These are phyloP conservation scores for Hydrochoerus hydrochaeris DNA, from an alignment of 2,113 vertebrate genomes.

Conservation along the genomic window DNA sequence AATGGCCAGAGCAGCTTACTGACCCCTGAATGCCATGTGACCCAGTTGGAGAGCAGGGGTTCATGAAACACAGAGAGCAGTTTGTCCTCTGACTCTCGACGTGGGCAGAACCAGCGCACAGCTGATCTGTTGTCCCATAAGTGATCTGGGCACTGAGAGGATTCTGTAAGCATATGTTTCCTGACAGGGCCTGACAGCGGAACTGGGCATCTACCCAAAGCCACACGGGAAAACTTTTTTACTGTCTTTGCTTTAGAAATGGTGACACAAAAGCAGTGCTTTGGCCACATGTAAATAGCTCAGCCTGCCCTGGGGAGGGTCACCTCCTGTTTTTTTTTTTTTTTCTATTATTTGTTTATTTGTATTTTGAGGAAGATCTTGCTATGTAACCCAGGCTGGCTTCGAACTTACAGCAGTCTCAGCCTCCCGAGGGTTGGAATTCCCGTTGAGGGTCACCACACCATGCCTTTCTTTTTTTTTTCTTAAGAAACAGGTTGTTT, in stretches of 20 bases:
- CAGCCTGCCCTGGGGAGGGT: not conserved
- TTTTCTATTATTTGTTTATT: not conserved
- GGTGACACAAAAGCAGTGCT: not conserved
- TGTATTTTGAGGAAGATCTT: not conserved
- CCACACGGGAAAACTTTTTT: not conserved
- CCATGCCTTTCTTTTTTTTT: not conserved
- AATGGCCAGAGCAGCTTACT: not conserved
- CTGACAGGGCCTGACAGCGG: not conserved
- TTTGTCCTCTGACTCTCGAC: not conserved
- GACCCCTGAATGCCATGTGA: not conserved
- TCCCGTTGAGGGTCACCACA: not conserved
- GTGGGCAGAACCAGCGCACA: not conserved
- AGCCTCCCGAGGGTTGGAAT: not conserved
- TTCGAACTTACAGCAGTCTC: not conserved
- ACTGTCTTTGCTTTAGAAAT: conserved; percentile 11
- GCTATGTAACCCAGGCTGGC: not conserved
- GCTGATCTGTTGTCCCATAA: not conserved
- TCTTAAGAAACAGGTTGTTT: not conserved
- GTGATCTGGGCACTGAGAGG: not conserved
- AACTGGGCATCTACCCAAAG: not conserved
- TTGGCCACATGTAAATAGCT: not conserved
- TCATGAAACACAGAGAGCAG: conserved; percentile 21
- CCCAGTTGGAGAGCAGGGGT: not conserved
- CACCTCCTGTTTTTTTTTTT: not conserved
- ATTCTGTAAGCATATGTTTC: not conserved